Conservation (phyloP, 2,113 vertebrate species). For the Nycticorax nycticorax region DNA sequence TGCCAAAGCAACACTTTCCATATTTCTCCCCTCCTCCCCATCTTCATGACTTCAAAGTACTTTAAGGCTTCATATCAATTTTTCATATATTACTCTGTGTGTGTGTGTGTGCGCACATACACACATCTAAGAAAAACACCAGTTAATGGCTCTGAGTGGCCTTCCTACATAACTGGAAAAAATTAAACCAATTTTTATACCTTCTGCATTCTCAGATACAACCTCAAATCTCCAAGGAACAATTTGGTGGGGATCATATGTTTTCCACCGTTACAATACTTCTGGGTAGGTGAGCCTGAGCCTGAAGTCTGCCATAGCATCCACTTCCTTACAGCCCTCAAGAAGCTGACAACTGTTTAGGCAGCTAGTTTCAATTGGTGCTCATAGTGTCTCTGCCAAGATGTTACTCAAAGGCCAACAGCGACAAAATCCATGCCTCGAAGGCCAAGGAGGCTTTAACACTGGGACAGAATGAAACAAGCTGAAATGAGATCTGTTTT, state of each 20-base stretch:
- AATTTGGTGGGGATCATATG: neutral
- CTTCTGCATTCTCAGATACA: neutral
- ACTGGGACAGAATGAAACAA: neutral
- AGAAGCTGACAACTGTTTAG: neutral
- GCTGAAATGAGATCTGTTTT: neutral
- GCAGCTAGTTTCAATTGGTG: neutral
- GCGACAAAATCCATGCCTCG: neutral
- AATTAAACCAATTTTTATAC: neutral
- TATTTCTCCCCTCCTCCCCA: neutral
- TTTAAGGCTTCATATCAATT: neutral
- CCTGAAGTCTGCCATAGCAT: neutral
- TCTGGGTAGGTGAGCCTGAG: neutral
- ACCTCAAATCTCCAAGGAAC: neutral
- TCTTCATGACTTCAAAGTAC: neutral
- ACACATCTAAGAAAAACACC: neutral
- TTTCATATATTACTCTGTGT: neutral
- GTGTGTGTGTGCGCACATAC: fast-evolving
- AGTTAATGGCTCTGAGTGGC: neutral
- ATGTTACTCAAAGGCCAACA: neutral
- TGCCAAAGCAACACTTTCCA: neutral
- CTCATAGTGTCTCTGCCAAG: neutral
- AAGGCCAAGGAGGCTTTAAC: neutral
- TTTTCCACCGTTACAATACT: neutral
- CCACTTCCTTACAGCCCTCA: neutral
- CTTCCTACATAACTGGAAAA: neutral